Conservation (phyloP, 1,140 invertebrate species). For the Platyscapa corneri region DNA sequence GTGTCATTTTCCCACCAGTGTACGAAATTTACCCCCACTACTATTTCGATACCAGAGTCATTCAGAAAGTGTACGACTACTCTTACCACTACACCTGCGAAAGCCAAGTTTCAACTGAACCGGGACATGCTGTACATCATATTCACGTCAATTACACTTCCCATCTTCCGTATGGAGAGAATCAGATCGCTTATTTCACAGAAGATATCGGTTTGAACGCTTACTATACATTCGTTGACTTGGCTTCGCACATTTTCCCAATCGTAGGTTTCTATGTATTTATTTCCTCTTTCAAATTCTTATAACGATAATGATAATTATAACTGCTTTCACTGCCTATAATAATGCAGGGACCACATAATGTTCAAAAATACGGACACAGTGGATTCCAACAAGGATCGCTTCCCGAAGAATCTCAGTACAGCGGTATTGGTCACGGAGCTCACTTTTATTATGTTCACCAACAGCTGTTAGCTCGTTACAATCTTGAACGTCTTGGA, state of each 20-base stretch:
- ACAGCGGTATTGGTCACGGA: conserved; percentile 64
- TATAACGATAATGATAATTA: background rate
- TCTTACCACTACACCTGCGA: conserved; percentile 58
- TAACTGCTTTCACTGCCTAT: background rate
- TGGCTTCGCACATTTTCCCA: conserved; percentile 74
- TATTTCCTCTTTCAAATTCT: background rate
- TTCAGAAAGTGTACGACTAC: conserved; percentile 71
- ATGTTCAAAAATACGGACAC: conserved; percentile 55
- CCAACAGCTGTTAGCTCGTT: conserved; percentile 74
- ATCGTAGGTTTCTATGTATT: conserved; percentile 56
- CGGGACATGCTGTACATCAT: conserved; percentile 57
- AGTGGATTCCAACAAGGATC: conserved; percentile 58
- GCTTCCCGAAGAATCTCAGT: conserved; percentile 67
- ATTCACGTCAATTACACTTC: conserved; percentile 76
- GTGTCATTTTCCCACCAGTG: conserved; percentile 70
- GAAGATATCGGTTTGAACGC: conserved; percentile 83
- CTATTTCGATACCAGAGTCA: conserved; percentile 72
- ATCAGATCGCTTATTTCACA: conserved; percentile 81
- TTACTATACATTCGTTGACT: conserved; percentile 80
- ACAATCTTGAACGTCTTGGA: conserved; percentile 74
- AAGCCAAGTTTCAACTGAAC: conserved; percentile 13
- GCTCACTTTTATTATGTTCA: conserved; percentile 73
- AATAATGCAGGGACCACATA: conserved; percentile 62
- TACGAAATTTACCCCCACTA: conserved; percentile 75
- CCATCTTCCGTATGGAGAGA: conserved; percentile 72